These are phyloP conservation scores for Crotalus horridus DNA, from an alignment of 2,113 vertebrate genomes.

Conservation along the genomic window DNA sequence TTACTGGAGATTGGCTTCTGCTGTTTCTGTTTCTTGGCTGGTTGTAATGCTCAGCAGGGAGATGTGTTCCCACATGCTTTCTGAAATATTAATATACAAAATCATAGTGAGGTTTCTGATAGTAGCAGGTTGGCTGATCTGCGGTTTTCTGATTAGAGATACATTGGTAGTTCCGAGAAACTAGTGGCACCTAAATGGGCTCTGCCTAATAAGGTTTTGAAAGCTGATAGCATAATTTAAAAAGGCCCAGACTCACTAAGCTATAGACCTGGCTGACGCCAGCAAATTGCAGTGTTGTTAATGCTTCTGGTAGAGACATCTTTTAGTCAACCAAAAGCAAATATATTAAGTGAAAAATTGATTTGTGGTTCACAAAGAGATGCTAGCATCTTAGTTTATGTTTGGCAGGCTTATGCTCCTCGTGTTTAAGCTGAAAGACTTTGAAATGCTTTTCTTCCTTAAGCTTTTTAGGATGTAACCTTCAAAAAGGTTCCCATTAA, in stretches of 20 bases:
- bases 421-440: conserved; percentile 36
- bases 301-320: conserved; percentile 67
- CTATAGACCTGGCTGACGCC: conserved; percentile 68
- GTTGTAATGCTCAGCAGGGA: conserved; percentile 77
- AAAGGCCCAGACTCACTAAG: conserved; percentile 65
- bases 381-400: conserved; percentile 48
- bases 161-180: conserved; percentile 84
- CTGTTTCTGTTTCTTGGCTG: conserved; percentile 62
- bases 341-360: conserved; percentile 77
- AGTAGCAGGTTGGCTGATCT: conserved; percentile 78
- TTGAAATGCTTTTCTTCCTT: conserved; percentile 33
- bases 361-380: conserved; percentile 66
- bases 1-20: conserved; percentile 50
- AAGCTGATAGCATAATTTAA: conserved; percentile 85
- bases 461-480: conserved; percentile 39
- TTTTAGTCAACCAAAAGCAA: conserved; percentile 67
- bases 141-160: conserved; percentile 79
- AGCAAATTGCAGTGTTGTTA: conserved; percentile 73
- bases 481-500: conserved; percentile 56
- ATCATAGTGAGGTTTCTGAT: conserved; percentile 82
- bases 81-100: conserved; percentile 92
- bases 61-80: conserved; percentile 68
- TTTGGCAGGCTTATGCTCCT: conserved; percentile 46
- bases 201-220: conserved; percentile 85
- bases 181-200: conserved; percentile 81